Evolutionary conservation across 1,140 invertebrate species (phyloP), one percentile per base, ranked within the genome.

Genomic region (Drosophila bipectinata): DNA sequence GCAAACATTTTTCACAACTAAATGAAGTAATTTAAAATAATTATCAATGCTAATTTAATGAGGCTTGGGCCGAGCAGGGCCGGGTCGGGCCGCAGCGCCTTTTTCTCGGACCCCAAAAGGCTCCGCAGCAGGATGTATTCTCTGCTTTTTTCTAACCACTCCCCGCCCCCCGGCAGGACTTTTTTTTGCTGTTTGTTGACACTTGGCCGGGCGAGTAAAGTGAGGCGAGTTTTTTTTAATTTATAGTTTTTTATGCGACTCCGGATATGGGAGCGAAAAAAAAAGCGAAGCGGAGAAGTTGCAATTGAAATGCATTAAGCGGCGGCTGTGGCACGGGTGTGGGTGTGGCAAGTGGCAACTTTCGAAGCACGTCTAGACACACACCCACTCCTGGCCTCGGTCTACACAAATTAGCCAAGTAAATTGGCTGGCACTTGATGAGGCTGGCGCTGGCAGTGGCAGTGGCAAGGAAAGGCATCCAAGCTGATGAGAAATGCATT

Each of bases 21-120:
- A 83, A 88, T 88, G 72, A 88, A 87, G 74, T 77, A 88, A 87
- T 87, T 87, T 83, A 87, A 87, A 88, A 87, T 87, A 87, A 87
- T 87, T 87, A 79, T 83, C 75, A 88, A 87, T 87, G 83, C 83
- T 87, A 87, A 87, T 87, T 87, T 83, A 83, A 87, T 88, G 79
- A 79, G 83, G 56, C 56, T 47, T 58, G 54, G 61, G 39, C 49
- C 49, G 73, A 60, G 49, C 1, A 1, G 18, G 18, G 18, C 18
- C 18, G 18, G n/a, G n/a, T n/a, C n/a, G n/a, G 15, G 15, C 15
- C 15, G 15, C 15, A 15, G 57, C 64, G 60, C 30, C 47, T 10
- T 44, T 34, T 10, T 15, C 10, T 54, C 37, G 26, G 37, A 48
- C 18, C 59, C 58, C 8, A 15, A 44, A 44, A 4, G 0, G 10